These are phyloP conservation scores for Cyanoderma ruficeps DNA, from an alignment of 2,113 vertebrate species.

Conservation along the genomic window DNA sequence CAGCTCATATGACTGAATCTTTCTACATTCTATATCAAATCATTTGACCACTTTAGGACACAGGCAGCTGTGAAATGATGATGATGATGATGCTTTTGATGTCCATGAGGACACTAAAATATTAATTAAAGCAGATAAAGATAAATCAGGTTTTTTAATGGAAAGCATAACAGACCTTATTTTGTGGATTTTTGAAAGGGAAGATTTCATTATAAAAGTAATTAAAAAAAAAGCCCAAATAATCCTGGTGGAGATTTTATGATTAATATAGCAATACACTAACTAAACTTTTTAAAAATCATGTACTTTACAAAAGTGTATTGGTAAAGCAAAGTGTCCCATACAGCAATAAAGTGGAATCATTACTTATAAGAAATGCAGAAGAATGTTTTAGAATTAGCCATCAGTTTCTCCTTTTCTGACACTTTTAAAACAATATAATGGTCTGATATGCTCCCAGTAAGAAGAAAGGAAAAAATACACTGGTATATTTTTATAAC, in stretches of 20 bases:
- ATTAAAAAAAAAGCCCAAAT: not conserved
- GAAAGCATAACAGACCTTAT: not conserved
- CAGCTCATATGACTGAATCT: conserved; percentile 6
- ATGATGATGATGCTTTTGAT: not conserved
- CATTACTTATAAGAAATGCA: not conserved
- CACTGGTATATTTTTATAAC: not conserved
- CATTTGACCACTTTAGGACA: not conserved
- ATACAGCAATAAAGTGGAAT: not conserved
- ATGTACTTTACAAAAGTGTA: not conserved
- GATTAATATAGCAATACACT: not conserved
- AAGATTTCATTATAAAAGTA: not conserved
- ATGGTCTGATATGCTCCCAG: not conserved
- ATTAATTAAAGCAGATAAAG: not conserved
- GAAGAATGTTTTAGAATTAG: not conserved
- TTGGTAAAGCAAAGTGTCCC: not conserved
- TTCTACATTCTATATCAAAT: not conserved
- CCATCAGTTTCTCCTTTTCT: not conserved
- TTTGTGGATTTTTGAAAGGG: not conserved
- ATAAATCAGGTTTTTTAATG: not conserved
- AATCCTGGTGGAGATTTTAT: not conserved
- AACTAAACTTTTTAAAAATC: not conserved
- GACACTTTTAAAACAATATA: not conserved
- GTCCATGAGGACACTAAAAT: not conserved
- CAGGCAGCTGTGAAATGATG: not conserved
- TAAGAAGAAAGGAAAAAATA: not conserved